Conservation (phyloP, 2,113 vertebrate species). For the Lagopus muta region DNA sequence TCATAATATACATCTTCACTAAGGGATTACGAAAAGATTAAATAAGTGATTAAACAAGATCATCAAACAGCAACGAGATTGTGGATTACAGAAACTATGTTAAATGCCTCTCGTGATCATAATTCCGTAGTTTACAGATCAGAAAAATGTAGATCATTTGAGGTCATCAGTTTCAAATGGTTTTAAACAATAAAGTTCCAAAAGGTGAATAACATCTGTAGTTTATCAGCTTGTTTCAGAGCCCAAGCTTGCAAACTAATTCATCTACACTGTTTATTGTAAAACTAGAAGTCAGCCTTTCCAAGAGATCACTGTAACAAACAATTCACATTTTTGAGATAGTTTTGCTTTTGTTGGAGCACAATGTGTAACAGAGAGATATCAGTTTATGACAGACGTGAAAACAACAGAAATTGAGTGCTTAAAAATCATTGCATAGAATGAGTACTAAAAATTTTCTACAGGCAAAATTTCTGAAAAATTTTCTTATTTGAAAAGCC, state of each 20-base stretch:
- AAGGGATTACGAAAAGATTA: neutral
- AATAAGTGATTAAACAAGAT: neutral
- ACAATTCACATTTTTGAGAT: neutral
- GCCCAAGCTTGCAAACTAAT: neutral
- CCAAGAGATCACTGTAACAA: neutral
- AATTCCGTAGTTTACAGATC: slow-evolving; percentile 20
- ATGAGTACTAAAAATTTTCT: accelerated
- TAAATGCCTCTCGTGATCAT: neutral
- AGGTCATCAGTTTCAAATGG: neutral
- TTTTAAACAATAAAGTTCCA: neutral
- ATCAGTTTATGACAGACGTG: neutral
- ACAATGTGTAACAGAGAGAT: neutral
- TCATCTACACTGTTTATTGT: neutral
- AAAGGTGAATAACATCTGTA: neutral
- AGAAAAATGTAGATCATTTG: neutral
- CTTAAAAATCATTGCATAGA: neutral
- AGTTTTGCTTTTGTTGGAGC: neutral
- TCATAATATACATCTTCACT: neutral
- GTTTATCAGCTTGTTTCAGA: neutral
- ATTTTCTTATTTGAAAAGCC: neutral
- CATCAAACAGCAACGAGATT: neutral
- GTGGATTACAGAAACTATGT: neutral
- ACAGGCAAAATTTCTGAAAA: neutral
- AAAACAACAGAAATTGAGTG: neutral
- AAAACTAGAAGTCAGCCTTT: neutral